Evolutionary conservation across 2,888 invertebrate species (phyloP), one percentile per base, ranked within the genome.

Genomic region (Lepidocyrtinus sp.): DNA sequence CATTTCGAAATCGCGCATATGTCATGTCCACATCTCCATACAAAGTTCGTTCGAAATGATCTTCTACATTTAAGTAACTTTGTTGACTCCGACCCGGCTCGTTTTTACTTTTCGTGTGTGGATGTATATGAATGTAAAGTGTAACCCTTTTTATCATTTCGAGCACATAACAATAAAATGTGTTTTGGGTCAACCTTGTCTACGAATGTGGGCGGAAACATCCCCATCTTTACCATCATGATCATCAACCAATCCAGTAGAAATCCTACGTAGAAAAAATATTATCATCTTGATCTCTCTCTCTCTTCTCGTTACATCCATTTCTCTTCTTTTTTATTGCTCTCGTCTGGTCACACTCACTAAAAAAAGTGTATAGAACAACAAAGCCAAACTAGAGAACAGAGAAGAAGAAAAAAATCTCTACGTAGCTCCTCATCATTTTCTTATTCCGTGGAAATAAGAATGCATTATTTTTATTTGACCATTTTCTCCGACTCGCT

Each of bases 131-230:
- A 36, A 36, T 36, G 12, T 36, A 36, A 36, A 21, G 24, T 68
- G 46, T 64, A 79, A 78, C 46, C 78, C 78, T 79, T 79, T 79
- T 79, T 79, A 79, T 79, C 69, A 79, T 79, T 83, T 76, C 75
- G 72, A 82, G 82, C 68, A 80, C 70, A 73, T 75, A 84, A 83
- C 82, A 82, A 85, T 85, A 83, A 85, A 83, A 83, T 85, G 82
- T 77, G 81, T 78, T 36, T 81, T 84, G 79, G 83, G 81, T 82
- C 83, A 84, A 82, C 77, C 82, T 81, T 80, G 78, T 74, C 74
- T 77, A 73, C 82, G 71, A 78, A 81, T 82, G 83, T 85, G 84
- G 84, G 84, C 84, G 84, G 83, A 76, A 82, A 82, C 81, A 79
- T 64, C 73, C n/a, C 76, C 80, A 80, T 82, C 82, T 82, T 76